These are phyloP conservation scores for Dryomyza anilis DNA, from an alignment of 2,888 invertebrate genomes.

Conservation along the genomic window DNA sequence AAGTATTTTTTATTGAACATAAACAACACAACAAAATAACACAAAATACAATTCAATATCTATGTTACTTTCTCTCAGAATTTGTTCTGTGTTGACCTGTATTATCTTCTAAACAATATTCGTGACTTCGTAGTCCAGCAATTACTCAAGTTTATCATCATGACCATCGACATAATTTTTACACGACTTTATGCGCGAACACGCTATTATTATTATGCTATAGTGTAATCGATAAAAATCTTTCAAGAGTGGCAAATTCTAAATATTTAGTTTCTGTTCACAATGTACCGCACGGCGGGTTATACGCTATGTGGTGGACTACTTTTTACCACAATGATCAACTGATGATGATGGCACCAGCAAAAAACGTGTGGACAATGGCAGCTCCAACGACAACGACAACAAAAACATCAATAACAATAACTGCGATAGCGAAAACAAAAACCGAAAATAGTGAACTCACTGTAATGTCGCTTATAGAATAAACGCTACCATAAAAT, in stretches of 20 bases:
- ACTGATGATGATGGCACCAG: not conserved
- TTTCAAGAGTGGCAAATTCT: slow-evolving; percentile 22
- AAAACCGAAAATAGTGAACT: not conserved
- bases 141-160: slow-evolving; percentile 20
- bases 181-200: not conserved
- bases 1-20: too few species aligned
- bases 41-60: too few species aligned
- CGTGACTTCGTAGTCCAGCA: slow-evolving; percentile 14
- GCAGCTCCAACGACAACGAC: not conserved
- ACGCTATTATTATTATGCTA: not conserved
- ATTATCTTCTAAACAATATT: not conserved
- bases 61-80: too few species aligned
- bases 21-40: too few species aligned
- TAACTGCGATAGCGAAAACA: not conserved
- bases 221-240: slow-evolving; percentile 17
- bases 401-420: slow-evolving; percentile 5
- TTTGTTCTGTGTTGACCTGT: too few species aligned
- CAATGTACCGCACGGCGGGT: too few species aligned
- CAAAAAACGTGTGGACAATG: slow-evolving; percentile 8
- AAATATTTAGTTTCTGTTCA: not conserved
- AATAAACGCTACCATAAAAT: slow-evolving; percentile 33
- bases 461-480: slow-evolving; percentile 19
- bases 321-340: not conserved
- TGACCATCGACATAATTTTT: slow-evolving; percentile 7
- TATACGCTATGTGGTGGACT: not conserved